phyloP scores from a whole-genome alignment of 1,140 invertebrate species.

The Neodiprion fabricii region DNA sequence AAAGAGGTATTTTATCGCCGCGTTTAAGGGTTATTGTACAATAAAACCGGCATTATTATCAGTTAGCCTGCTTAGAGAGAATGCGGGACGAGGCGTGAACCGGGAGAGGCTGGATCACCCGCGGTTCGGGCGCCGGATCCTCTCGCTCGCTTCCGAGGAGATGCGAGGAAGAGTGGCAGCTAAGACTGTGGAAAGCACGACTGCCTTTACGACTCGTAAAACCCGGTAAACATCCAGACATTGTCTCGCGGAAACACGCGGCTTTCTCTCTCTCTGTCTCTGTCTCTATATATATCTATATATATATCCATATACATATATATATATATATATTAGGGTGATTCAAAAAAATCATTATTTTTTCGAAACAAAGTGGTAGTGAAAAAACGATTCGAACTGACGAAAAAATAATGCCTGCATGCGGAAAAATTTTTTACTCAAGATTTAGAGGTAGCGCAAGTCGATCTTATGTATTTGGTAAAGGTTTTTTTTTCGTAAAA shows the following conservation, averaged over 20 bases:
- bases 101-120: constrained; percentile 13
- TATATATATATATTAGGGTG: too few species aligned
- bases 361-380: too few species aligned
- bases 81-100: constrained; percentile 28
- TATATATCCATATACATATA: too few species aligned
- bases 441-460: too few species aligned
- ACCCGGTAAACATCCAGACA: constrained; percentile 43
- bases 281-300: too few species aligned
- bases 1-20: constrained; percentile 57
- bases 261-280: constrained; percentile 24
- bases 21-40: constrained; percentile 62
- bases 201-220: constrained; percentile 61
- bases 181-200: constrained; percentile 54
- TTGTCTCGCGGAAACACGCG: constrained; percentile 39
- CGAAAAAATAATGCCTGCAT: too few species aligned
- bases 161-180: constrained; percentile 40
- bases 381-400: too few species aligned
- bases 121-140: constrained; percentile 22
- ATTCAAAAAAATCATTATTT: too few species aligned
- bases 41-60: constrained; percentile 63
- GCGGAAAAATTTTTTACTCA: too few species aligned
- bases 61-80: constrained; percentile 47
- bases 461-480: too few species aligned
- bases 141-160: constrained; percentile 15
- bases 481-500: too few species aligned